Conservation (phyloP, 1,140 invertebrate species). For the Drosophila obscura region DNA sequence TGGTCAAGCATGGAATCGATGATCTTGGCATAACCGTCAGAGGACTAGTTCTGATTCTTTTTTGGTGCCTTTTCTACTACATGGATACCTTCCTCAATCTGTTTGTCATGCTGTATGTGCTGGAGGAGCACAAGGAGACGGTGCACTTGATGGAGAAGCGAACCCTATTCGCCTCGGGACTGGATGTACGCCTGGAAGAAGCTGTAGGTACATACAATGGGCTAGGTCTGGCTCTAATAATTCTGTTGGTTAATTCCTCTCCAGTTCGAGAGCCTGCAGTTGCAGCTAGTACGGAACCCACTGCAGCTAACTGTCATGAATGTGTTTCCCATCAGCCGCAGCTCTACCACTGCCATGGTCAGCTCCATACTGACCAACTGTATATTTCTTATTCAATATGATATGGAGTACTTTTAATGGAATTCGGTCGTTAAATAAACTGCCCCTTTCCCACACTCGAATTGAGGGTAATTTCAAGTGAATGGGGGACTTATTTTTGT, state of each 20-base stretch:
- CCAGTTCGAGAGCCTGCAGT: constrained; percentile 28
- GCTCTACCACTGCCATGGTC: neutral
- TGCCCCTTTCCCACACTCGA: no score
- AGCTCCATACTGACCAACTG: constrained; percentile 18
- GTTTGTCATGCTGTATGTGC: neutral
- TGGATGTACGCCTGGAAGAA: constrained; percentile 33
- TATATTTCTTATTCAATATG: constrained; percentile 33
- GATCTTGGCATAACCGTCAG: neutral
- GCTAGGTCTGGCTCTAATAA: no score
- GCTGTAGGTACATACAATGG: constrained; percentile 3
- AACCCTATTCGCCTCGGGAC: constrained; percentile 6
- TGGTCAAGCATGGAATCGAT: neutral
- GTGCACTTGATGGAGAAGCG: neutral
- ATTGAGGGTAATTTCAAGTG: no score
- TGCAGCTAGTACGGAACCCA: constrained; percentile 28
- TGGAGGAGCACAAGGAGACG: constrained; percentile 18
- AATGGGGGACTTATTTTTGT: no score
- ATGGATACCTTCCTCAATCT: constrained; percentile 5
- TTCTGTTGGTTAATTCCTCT: neutral
- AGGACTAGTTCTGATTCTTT: neutral
- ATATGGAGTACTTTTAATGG: constrained; percentile 30
- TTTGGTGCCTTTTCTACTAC: constrained; percentile 4
- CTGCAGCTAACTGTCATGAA: constrained; percentile 19
- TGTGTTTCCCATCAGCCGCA: neutral
- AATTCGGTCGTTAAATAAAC: neutral